Evolutionary conservation across 2,888 invertebrate species (phyloP), one percentile per base, ranked within the genome.

Genomic region (Dryocosmus kuriphilus): DNA sequence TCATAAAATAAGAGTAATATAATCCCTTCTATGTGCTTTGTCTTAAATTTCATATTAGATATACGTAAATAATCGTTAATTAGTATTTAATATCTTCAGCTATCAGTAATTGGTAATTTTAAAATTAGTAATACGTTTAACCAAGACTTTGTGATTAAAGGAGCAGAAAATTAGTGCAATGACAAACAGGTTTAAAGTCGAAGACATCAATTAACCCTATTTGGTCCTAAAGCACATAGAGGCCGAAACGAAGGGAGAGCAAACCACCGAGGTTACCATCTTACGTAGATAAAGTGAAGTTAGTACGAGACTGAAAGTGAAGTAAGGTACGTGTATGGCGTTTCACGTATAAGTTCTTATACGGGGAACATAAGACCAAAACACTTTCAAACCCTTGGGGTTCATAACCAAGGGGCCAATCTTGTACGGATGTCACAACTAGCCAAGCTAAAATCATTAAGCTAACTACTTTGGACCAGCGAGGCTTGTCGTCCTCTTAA

Each of bases 391-490:
- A 86, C 81, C 87, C 88, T 79, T 82, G 81, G 85, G 89, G 87
- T 85, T 83, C 84, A 85, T 85, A 85, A 86, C 84, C 85, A 86
- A 85, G 82, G 87, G 87, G 85, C 88, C 91, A 90, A 90, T 91
- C 90, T 91, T 86, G 86, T 82, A 83, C 85, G 86, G 86, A 86
- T 89, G 89, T 89, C 90, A 88, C 86, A 86, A 87, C 86, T 84
- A 86, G 86, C 89, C 88, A 89, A 89, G 88, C 85, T 85, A 86
- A 89, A 90, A 90, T 90, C 90, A 89, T 89, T 90, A 88, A 88
- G 86, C 90, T 87, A 90, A 90, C 89, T 89, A 89, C 86, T 87
- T 86, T 80, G 85, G 85, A 78, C 84, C 71, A 84, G 80, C 82
- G 79, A 82, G 81, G 82, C 87, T 85, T 85, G 86, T 86, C 86